Evolutionary conservation across 2,797 vertebrate species (phyloP).

Genomic region (Kryptopterus vitreolus): DNA sequence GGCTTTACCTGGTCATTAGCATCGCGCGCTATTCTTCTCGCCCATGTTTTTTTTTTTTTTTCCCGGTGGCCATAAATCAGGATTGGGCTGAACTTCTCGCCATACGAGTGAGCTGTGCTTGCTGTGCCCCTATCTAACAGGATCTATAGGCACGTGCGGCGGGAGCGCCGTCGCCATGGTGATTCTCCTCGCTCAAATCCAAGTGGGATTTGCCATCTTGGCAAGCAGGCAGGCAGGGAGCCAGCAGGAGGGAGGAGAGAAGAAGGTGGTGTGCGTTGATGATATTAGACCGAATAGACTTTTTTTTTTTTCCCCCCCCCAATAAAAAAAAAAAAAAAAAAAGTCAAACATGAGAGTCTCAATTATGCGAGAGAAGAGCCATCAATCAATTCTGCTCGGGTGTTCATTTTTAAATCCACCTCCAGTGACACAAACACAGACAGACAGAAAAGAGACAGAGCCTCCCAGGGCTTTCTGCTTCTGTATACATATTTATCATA

Average conservation of each 20-base stretch:
- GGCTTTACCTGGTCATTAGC: constrained; percentile 75
- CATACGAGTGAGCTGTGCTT: constrained; percentile 67
- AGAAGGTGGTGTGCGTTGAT: constrained; percentile 58
- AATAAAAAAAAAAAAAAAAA: constrained; percentile 62
- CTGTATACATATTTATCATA: background rate
- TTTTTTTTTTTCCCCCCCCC: too few species aligned
- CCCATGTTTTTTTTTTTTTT: constrained; percentile 59
- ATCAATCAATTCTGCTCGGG: constrained; percentile 69
- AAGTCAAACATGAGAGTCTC: constrained; percentile 73
- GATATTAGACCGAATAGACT: constrained; percentile 77
- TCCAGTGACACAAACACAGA: constrained; percentile 36
- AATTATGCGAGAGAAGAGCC: constrained; percentile 68
- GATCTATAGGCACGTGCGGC: constrained; percentile 79
- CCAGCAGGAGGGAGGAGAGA: constrained; percentile 56
- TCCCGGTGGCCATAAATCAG: constrained; percentile 39
- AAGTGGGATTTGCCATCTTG: constrained; percentile 78
- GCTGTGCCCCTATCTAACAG: constrained; percentile 74
- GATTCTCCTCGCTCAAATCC: constrained; percentile 81
- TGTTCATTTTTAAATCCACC: constrained; percentile 61
- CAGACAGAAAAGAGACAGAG: background rate
- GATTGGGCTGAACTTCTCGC: constrained; percentile 36
- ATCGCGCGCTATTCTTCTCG: constrained; percentile 67
- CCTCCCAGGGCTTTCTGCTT: background rate
- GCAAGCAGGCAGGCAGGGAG: constrained; percentile 64
- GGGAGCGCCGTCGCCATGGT: constrained; percentile 81